phyloP scores from a whole-genome alignment of 2,113 vertebrate species.

The Chroicocephalus ridibundus region DNA sequence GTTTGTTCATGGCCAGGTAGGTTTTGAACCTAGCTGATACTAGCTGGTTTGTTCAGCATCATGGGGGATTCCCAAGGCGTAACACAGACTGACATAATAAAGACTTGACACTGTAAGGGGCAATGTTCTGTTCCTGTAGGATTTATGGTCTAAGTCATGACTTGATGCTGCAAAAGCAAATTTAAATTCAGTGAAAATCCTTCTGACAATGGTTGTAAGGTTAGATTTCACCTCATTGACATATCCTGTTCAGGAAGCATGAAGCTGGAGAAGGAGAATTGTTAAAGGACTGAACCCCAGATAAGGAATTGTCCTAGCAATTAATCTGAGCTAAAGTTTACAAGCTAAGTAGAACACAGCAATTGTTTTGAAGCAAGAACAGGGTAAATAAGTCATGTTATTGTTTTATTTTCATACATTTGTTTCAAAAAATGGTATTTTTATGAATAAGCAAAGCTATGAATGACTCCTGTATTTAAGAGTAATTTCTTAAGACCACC shows the following conservation, averaged over 20 bases:
- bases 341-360: neutral
- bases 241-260: neutral
- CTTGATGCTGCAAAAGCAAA: neutral
- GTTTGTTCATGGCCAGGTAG: neutral
- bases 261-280: neutral
- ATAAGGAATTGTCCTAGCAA: neutral
- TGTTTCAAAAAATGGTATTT: neutral
- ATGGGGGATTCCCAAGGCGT: neutral
- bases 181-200: neutral
- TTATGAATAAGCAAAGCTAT: neutral
- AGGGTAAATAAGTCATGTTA: neutral
- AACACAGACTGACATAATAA: neutral
- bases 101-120: neutral
- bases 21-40: neutral
- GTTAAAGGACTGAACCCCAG: neutral
- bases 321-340: neutral
- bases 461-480: neutral
- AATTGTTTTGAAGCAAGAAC: neutral
- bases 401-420: neutral
- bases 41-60: neutral
- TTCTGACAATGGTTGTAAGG: neutral
- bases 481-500: neutral
- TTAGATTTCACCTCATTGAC: neutral
- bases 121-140: neutral
- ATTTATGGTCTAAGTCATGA: accelerated